A percentile compares a stretch with the other conserved stretches of the same genome.
Conservation (phyloP, 2,888 invertebrate species). For the Chelonus formosanus region DNA sequence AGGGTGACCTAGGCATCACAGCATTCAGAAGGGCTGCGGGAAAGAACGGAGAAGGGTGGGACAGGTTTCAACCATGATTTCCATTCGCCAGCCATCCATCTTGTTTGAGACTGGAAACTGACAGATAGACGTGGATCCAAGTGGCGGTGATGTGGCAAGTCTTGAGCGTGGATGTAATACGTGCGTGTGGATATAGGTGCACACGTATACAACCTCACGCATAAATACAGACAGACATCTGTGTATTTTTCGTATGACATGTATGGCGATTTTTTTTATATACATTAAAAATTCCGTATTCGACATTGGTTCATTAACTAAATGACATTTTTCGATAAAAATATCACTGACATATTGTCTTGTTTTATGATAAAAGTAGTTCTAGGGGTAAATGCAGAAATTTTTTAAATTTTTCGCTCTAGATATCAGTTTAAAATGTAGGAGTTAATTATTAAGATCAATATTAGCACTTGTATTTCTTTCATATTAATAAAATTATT, state of each 20-base stretch:
- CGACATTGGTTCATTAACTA: slow-evolving; percentile 32
- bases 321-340: slow-evolving; percentile 15
- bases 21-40: slow-evolving; percentile 40
- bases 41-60: slow-evolving; percentile 44
- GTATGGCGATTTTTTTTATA: background rate
- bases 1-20: slow-evolving; percentile 41
- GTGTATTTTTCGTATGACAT: background rate
- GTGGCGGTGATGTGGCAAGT: slow-evolving; percentile 65
- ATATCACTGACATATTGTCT: background rate
- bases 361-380: background rate
- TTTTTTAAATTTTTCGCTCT: too few species aligned
- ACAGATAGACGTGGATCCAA: slow-evolving; percentile 66
- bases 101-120: slow-evolving; percentile 70
- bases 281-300: slow-evolving; percentile 13
- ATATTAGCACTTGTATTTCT: too few species aligned
- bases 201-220: slow-evolving; percentile 37
- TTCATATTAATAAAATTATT: too few species aligned
- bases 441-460: too few species aligned
- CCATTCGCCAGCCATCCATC: slow-evolving; percentile 74
- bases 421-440: too few species aligned
- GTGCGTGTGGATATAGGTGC: slow-evolving; percentile 33
- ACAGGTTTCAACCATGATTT: slow-evolving; percentile 68
- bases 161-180: slow-evolving; percentile 51
- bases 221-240: background rate
- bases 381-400: too few species aligned